Evolutionary conservation across 2,797 vertebrate genomes (phyloP), one percentile per base, ranked within the genome.

Genomic region (Anguilla anguilla): DNA sequence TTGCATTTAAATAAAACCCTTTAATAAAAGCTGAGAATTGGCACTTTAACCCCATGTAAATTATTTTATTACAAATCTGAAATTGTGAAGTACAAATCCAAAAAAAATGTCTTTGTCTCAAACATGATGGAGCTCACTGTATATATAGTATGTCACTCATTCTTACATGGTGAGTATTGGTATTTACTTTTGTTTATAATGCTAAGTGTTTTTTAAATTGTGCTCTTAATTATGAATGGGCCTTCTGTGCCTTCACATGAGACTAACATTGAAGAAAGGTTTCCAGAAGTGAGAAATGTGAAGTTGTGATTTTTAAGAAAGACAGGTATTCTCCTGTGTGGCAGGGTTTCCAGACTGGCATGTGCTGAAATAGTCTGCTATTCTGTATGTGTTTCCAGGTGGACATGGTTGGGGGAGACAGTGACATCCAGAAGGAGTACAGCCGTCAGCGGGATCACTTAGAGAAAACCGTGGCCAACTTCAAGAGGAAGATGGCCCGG

Each of bases 401-500:
- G 91, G 96, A 97, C 87, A 96, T 92, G 28, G 94, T 92, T 35
- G 94, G 90, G 1, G 88, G 91, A 53, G 96, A 97, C 5, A 91
- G 91, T 39, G 96, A 98, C 82, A 91, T 97, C 89, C 96, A 96
- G 92, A 94, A 90, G 89, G 95, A 96, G 13, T 93, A 95, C 15
- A 46, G 90, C 85, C 94, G 94, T 22, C 97, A 98, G 90, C 94
- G 93, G 39, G 96, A 97, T 6, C 95, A 95, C 89, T 93, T 97
- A 39, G 97, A 98, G 93, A 96, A 92, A 90, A 97, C 96, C 15
- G 92, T 98, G 31, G 92, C 92, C 85, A 94, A 95, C 0, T 92
- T 99, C 53, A 97, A 96, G 94, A 96, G 87, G 87, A 97, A 96
- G 91, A 93, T 97, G 84, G 84, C 88, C 69, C 97, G 95, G 82